Evolutionary conservation across 2,113 vertebrate genomes (phyloP).

Genomic region (Phyllostomus hastatus): DNA sequence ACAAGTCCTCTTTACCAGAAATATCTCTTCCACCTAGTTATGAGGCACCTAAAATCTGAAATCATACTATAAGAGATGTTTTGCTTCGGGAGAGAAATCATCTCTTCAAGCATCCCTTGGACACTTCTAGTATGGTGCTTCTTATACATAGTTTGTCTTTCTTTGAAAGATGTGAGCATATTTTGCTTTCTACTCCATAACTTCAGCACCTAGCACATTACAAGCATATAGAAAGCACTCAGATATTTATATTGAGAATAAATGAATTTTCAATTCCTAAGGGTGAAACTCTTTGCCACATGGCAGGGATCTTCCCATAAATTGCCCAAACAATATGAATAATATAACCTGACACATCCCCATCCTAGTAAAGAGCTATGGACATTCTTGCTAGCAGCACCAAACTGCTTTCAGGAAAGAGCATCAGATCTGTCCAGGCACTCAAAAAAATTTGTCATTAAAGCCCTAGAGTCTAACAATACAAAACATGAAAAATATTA

Average conservation of each 20-base stretch:
- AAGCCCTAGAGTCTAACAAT: constrained; percentile 18
- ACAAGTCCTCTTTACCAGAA: constrained; percentile 14
- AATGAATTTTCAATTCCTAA: neutral
- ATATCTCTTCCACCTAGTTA: neutral
- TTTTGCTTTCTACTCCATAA: neutral
- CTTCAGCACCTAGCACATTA: neutral
- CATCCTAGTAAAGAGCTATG: neutral
- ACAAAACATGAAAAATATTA: constrained; percentile 54
- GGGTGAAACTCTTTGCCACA: neutral
- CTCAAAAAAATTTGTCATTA: constrained; percentile 46
- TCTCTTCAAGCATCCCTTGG: neutral
- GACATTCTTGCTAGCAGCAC: neutral
- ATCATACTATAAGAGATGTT: neutral
- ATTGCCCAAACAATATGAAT: neutral
- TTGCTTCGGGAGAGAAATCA: neutral
- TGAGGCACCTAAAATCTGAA: neutral
- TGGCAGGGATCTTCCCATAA: neutral
- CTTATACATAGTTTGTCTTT: neutral
- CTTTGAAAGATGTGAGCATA: neutral
- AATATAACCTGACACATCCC: neutral
- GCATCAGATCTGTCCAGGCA: neutral
- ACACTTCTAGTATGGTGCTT: neutral
- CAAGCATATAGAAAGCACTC: neutral
- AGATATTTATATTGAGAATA: constrained; percentile 1
- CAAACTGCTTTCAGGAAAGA: constrained; percentile 18